phyloP scores from a whole-genome alignment of 2,797 vertebrate genomes.

The Argya squamiceps region DNA sequence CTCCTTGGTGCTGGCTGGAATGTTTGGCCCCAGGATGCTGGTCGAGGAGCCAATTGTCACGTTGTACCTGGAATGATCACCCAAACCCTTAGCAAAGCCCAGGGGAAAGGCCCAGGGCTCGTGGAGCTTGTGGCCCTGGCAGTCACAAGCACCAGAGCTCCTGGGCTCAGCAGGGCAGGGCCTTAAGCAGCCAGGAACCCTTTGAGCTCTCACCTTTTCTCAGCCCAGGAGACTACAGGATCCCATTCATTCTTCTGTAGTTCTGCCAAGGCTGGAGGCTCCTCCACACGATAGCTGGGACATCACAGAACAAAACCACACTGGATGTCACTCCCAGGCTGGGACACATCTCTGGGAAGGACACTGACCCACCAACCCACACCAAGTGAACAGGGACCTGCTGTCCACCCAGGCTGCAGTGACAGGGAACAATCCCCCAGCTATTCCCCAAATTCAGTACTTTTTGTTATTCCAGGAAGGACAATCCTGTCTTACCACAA shows the following conservation, averaged over 20 bases:
- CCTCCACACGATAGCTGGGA: constrained; percentile 93
- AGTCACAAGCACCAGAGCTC: neutral
- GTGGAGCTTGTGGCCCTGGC: neutral
- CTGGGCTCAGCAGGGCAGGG: neutral
- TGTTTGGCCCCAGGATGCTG: constrained; percentile 90
- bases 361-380: neutral
- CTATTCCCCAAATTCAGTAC: neutral
- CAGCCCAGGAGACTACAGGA: constrained; percentile 89
- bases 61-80: constrained; percentile 79
- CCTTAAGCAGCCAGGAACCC: neutral
- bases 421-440: neutral
- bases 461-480: neutral
- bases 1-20: constrained; percentile 88
- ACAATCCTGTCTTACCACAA: neutral
- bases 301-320: constrained; percentile 7
- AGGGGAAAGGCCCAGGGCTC: neutral
- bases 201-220: constrained; percentile 83
- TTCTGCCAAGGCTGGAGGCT: constrained; percentile 89
- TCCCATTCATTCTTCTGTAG: constrained; percentile 96
- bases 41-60: constrained; percentile 89
- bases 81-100: neutral
- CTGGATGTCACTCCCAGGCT: neutral
- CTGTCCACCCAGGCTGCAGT: neutral
- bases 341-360: neutral
- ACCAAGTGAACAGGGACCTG: neutral